Percentiles rank a stretch among this genome's conserved stretches.
Conservation (phyloP, 1,140 invertebrate genomes). For the Mizuhopecten yessoensis region DNA sequence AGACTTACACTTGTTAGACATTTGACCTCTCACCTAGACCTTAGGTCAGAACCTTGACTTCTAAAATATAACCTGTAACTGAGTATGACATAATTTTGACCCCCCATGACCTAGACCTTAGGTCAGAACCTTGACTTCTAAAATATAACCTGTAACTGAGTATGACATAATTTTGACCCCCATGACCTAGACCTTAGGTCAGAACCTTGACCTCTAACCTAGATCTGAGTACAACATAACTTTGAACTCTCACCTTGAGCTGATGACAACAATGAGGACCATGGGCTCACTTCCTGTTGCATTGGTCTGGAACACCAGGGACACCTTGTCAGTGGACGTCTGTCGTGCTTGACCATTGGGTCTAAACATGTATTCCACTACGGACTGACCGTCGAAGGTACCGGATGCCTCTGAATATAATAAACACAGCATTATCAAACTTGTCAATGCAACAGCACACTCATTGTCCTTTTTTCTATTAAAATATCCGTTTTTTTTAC, state of each 20-base stretch:
- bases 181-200: no score
- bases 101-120: no score
- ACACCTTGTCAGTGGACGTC: constrained; percentile 70
- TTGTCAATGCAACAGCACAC: not conserved
- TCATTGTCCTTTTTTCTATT: constrained; percentile 43
- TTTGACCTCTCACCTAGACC: no score
- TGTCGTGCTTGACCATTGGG: constrained; percentile 56
- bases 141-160: no score
- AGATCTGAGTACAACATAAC: not conserved
- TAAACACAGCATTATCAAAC: not conserved
- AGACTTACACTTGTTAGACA: no score
- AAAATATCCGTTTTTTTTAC: not conserved
- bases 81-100: no score
- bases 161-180: no score
- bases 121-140: no score
- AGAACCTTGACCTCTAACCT: not conserved
- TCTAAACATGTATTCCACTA: constrained; percentile 71
- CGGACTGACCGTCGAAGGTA: constrained; percentile 69
- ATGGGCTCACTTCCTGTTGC: not conserved
- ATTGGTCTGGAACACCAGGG: constrained; percentile 67
- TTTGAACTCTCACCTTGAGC: constrained; percentile 45
- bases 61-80: no score
- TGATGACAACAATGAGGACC: constrained; percentile 48
- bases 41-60: no score
- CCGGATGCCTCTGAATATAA: constrained; percentile 85